Evolutionary conservation across 2,888 invertebrate species (phyloP).

Genomic region (Sinohyriopsis cumingii): DNA sequence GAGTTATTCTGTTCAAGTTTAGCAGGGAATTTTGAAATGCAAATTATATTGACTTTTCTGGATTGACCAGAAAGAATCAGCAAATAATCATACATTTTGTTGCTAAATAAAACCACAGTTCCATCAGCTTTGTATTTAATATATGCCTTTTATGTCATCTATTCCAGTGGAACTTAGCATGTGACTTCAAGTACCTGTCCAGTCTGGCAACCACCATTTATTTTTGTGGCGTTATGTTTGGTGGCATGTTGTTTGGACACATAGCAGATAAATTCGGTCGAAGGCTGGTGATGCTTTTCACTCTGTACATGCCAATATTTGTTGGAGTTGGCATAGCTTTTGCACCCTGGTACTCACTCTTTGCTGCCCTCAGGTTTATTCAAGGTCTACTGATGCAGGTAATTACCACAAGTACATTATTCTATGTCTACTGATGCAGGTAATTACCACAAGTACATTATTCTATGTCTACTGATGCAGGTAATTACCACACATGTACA

Average conservation of each 20-base stretch:
- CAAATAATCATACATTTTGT: too few relatives aligned
- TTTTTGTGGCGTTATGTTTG: constrained; percentile 65
- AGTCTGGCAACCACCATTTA: constrained; percentile 64
- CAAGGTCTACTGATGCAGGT: constrained; percentile 64
- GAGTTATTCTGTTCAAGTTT: too few relatives aligned
- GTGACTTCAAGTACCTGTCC: constrained; percentile 45
- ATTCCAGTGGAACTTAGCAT: constrained; percentile 64
- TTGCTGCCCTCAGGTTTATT: constrained; percentile 56
- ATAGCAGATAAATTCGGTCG: constrained; percentile 63
- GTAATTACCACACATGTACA: too few relatives aligned
- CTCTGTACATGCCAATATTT: constrained; percentile 49
- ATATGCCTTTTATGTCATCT: neutral
- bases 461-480: too few relatives aligned
- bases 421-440: neutral
- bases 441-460: neutral
- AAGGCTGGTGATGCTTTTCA: constrained; percentile 54
- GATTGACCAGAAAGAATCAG: too few relatives aligned
- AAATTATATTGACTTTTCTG: too few relatives aligned
- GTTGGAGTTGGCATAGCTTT: constrained; percentile 56
- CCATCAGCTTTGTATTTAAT: neutral
- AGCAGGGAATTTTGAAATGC: too few relatives aligned
- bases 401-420: constrained; percentile 1
- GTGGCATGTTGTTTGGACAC: constrained; percentile 62
- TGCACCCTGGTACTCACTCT: constrained; percentile 46
- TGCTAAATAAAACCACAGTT: too few relatives aligned